These are phyloP conservation scores for Dipus sagitta DNA, from an alignment of 2,797 vertebrate genomes.

Conservation along the genomic window DNA sequence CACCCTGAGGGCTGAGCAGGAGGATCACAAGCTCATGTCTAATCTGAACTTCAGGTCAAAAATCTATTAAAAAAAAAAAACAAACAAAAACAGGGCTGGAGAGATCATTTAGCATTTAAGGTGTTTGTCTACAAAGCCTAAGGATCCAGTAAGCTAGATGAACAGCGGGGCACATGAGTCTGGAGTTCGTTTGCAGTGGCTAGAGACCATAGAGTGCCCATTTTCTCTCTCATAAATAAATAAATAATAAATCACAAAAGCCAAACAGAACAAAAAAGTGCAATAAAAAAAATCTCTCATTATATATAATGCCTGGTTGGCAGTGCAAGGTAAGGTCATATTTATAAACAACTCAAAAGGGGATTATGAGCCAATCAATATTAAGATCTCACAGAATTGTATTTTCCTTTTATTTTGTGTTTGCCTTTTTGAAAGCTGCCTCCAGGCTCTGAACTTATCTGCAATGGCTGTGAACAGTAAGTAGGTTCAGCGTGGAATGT, in stretches of 20 bases:
- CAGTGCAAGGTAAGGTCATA: neutral
- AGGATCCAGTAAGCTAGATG: no score
- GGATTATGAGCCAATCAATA: neutral
- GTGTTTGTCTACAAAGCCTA: no score
- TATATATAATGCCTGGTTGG: neutral
- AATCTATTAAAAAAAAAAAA: neutral
- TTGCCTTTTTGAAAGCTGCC: conserved; percentile 45
- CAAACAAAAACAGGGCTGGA: neutral
- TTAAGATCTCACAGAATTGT: neutral
- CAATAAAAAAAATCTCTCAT: neutral
- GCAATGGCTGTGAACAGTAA: conserved; percentile 84
- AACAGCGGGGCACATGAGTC: no score
- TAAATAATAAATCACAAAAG: neutral
- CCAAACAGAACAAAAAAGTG: no score
- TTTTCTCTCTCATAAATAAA: no score
- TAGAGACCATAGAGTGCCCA: no score
- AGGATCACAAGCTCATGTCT: neutral
- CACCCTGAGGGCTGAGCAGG: neutral
- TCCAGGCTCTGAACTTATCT: conserved; percentile 80
- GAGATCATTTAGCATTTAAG: no score
- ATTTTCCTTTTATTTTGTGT: conserved; percentile 22
- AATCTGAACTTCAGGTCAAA: neutral
- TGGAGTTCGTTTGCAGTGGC: no score
- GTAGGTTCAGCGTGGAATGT: conserved; percentile 82
- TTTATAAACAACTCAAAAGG: conserved; percentile 20